Base-by-base conservation (phyloP, 2,888 invertebrate genomes). In the Griposia aprilina region DNA sequence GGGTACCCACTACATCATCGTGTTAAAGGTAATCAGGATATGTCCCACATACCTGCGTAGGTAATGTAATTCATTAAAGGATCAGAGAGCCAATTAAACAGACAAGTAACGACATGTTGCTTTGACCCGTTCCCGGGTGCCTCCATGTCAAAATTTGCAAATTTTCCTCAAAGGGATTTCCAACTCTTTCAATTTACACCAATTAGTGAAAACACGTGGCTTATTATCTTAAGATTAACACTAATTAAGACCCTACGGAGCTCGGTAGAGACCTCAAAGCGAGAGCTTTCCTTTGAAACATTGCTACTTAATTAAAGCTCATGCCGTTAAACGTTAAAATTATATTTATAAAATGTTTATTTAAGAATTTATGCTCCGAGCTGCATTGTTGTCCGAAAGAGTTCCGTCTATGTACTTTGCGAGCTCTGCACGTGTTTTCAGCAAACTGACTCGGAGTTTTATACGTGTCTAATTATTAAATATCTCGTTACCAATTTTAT, bases 171-270 rank as follows among this genome's bases (percentile, higher is more conserved):
- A 87, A 86, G 79, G 78, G 69, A 85, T 89, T 90, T 90, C 83
- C 81, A 85, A 86, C 90, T 92, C 92, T 93, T 93, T 92, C 87
- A 94, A 92, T 94, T 92, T 91, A 92, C 90, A 92, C 92, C 92
- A 95, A 96, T 95, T 96, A 96, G 94, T 93, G 89, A 91, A 93
- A 94, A 93, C 92, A 94, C 92, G 93, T 92, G 92, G 94, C 94
- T 95, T 95, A 96, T 96, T 95, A 95, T 94, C 94, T 93, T 94
- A 94, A 96, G 94, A 95, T 95, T 95, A 94, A 94, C 94, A 93
- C 94, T 96, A 96, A 96, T 96, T 96, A 96, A 93, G 94, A 91
- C 91, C 90, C 91, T 93, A 92, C 91, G 91, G 89, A 91, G 89
- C 92, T 89, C 82, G 82, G 90, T 84, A 87, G 90, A 86, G 90